phyloP scores from a whole-genome alignment of 1,140 invertebrate species.

The Dreissena polymorpha region DNA sequence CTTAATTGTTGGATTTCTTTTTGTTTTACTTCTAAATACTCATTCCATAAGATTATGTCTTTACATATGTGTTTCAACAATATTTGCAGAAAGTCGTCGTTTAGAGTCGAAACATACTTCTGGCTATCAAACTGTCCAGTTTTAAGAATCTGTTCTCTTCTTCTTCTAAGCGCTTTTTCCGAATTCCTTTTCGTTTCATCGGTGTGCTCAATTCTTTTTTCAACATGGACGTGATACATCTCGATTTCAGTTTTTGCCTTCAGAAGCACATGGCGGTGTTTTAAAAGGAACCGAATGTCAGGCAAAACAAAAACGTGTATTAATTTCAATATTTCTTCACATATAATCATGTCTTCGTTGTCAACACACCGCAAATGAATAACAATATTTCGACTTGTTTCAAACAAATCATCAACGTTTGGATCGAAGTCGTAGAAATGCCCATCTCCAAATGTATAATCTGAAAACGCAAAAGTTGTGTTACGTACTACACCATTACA shows the following conservation, averaged over 20 bases:
- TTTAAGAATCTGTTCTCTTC: slow-evolving; percentile 30
- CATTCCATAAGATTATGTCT: slow-evolving; percentile 42
- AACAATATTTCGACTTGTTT: slow-evolving; percentile 17
- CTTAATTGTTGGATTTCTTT: slow-evolving; percentile 15
- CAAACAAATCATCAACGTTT: slow-evolving; percentile 53
- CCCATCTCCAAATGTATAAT: slow-evolving; percentile 40
- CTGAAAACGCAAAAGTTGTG: too few relatives aligned
- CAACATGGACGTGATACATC: slow-evolving; percentile 33
- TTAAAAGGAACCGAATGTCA: slow-evolving; percentile 21
- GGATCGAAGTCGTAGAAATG: slow-evolving; percentile 49
- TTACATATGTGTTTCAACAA: slow-evolving; percentile 43
- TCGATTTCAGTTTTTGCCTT: slow-evolving; percentile 14
- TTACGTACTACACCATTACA: too few relatives aligned
- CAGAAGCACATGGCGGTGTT: neutral
- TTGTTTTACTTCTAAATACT: slow-evolving; percentile 1
- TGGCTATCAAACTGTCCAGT: slow-evolving; percentile 34
- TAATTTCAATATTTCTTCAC: slow-evolving; percentile 31
- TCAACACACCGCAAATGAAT: slow-evolving; percentile 15
- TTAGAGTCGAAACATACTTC: slow-evolving; percentile 21
- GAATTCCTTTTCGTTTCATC: slow-evolving; percentile 44
- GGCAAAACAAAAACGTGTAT: slow-evolving; percentile 48
- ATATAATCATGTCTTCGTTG: slow-evolving; percentile 27
- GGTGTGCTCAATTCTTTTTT: slow-evolving; percentile 33
- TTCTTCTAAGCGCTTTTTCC: slow-evolving; percentile 40
- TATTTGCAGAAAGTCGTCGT: slow-evolving; percentile 20